Evolutionary conservation across 2,888 invertebrate genomes (phyloP).

Genomic region (Epinotia bilunana): DNA sequence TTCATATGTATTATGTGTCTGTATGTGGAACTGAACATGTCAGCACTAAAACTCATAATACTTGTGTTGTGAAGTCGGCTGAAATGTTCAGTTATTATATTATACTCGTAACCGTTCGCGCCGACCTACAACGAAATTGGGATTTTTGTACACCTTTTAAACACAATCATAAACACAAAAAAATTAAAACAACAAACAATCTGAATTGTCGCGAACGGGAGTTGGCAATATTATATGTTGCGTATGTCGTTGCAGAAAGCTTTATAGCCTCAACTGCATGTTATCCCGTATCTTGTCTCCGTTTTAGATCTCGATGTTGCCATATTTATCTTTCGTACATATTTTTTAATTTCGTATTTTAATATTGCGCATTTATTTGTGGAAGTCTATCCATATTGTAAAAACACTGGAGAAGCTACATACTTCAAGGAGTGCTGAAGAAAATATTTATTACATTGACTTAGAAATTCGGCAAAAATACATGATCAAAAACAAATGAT

Average conservation of each 20-base stretch:
- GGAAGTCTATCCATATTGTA: background rate
- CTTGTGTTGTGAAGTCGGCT: conserved; percentile 30
- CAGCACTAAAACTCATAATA: conserved; percentile 5
- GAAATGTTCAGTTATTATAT: conserved; percentile 47
- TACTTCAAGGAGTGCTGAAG: background rate
- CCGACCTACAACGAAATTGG: conserved; percentile 43
- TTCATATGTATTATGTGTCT: conserved; percentile 47
- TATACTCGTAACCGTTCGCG: conserved; percentile 52
- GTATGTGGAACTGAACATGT: conserved; percentile 47
- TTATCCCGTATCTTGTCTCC: conserved; percentile 39
- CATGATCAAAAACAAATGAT: background rate
- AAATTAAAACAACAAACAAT: conserved; percentile 16
- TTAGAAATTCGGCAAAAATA: background rate
- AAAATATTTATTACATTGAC: background rate
- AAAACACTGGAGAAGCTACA: no score
- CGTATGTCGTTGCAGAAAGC: conserved; percentile 70
- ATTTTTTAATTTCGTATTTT: conserved; percentile 45
- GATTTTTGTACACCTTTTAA: conserved; percentile 22
- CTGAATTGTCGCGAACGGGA: conserved; percentile 58
- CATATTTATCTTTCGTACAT: conserved; percentile 57
- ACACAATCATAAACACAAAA: conserved; percentile 9
- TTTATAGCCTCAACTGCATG: conserved; percentile 67
- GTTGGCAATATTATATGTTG: conserved; percentile 58
- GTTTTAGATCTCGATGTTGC: conserved; percentile 60
- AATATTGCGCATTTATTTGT: conserved; percentile 23